Percentiles rank a stretch among this genome's conserved stretches.
These are phyloP conservation scores for Phortica magna DNA, from an alignment of 2,888 invertebrate species.

Conservation along the genomic window DNA sequence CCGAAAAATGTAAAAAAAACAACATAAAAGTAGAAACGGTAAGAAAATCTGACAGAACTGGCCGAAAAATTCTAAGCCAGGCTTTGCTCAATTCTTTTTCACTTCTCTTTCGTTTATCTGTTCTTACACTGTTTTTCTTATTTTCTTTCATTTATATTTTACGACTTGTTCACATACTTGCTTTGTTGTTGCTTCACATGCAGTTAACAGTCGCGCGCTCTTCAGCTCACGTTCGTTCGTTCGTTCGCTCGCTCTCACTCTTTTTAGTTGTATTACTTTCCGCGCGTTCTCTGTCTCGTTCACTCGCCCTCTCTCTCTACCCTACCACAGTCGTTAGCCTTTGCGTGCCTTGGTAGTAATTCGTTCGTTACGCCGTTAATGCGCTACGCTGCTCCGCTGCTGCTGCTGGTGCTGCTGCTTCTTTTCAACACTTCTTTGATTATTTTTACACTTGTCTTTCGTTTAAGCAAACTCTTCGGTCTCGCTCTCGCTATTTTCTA, in stretches of 20 bases:
- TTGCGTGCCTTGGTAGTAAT: not conserved
- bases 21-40: too few species aligned
- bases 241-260: not conserved
- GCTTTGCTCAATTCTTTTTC: slow-evolving; percentile 3
- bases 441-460: slow-evolving; percentile 1
- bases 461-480: not conserved
- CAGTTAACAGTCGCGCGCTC: not conserved
- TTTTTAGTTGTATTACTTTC: too few species aligned
- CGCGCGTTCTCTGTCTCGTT: too few species aligned
- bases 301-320: too few species aligned
- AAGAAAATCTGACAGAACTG: not conserved
- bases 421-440: not conserved
- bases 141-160: not conserved
- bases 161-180: slow-evolving; percentile 4
- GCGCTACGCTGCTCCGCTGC: not conserved
- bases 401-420: not conserved
- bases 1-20: not conserved
- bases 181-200: slow-evolving; percentile 5
- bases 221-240: not conserved
- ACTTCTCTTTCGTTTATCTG: not conserved
- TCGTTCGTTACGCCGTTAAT: not conserved
- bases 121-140: not conserved
- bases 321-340: not conserved
- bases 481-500: not conserved
- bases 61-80: slow-evolving; percentile 3